phyloP scores from a whole-genome alignment of 64 coral and sea anemone species.

The Stichodactyla mertensii region DNA sequence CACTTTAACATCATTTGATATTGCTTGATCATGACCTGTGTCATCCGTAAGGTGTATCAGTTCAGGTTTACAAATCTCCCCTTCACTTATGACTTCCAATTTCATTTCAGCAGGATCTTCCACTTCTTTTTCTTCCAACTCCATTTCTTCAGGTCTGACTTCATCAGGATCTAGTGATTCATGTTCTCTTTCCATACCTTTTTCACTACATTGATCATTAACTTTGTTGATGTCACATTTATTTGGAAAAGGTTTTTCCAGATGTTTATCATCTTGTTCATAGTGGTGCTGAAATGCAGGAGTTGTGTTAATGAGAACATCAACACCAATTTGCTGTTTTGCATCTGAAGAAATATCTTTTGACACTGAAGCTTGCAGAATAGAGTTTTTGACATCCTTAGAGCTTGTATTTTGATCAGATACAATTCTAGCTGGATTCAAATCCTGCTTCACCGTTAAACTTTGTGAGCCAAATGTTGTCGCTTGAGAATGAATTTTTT shows the following conservation, averaged over 20 bases:
- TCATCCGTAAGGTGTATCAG: background rate
- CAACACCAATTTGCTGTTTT: background rate
- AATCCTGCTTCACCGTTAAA: background rate
- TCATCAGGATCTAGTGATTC: background rate
- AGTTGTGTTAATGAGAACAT: background rate
- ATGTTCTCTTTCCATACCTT: background rate
- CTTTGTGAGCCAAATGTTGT: background rate
- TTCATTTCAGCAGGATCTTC: background rate
- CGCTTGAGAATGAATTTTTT: background rate
- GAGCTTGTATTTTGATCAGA: background rate
- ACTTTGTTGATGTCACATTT: background rate
- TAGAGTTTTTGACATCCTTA: background rate
- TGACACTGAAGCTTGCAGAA: background rate
- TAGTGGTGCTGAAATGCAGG: background rate
- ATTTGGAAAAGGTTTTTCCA: background rate
- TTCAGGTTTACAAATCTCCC: background rate
- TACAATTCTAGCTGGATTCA: background rate
- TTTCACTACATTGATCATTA: background rate
- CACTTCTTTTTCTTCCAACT: background rate
- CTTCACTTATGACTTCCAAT: conserved; percentile 1
- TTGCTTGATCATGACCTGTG: background rate
- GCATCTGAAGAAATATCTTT: background rate
- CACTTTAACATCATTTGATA: background rate
- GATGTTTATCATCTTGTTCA: background rate
- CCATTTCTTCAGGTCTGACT: background rate